These are phyloP conservation scores for Hybognathus amarus DNA, from an alignment of 2,797 vertebrate species.

Conservation along the genomic window DNA sequence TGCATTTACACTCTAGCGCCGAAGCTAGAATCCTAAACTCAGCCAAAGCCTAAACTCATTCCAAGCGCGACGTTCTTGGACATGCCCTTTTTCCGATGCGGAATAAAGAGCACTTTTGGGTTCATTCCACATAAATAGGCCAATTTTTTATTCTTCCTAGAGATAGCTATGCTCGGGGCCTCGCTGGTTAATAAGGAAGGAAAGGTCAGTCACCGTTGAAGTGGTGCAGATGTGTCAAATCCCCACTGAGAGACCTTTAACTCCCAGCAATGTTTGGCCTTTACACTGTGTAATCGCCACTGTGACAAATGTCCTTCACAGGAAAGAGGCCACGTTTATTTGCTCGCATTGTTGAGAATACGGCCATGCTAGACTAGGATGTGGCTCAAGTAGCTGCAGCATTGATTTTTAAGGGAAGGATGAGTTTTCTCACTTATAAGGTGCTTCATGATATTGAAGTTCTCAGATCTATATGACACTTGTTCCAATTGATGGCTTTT, in stretches of 20 bases:
- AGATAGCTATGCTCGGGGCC: slow-evolving; percentile 71
- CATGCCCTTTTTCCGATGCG: slow-evolving; percentile 29
- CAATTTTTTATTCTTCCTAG: slow-evolving; percentile 61
- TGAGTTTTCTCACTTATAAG: slow-evolving; percentile 36
- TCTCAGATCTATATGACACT: background rate
- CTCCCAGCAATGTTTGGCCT: slow-evolving; percentile 85
- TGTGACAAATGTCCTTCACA: slow-evolving; percentile 81
- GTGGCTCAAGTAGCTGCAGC: background rate
- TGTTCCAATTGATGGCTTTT: slow-evolving; percentile 13
- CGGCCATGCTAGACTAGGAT: slow-evolving; percentile 2
- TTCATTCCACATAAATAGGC: slow-evolving; percentile 70
- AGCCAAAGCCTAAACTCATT: too few relatives aligned
- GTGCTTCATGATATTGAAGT: slow-evolving; percentile 32
- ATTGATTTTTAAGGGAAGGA: slow-evolving; percentile 35
- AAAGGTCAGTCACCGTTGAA: slow-evolving; percentile 85
- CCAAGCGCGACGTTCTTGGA: slow-evolving; percentile 17
- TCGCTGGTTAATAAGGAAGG: slow-evolving; percentile 79
- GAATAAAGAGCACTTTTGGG: slow-evolving; percentile 62
- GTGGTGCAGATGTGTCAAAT: slow-evolving; percentile 83
- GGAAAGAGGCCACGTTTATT: slow-evolving; percentile 71
- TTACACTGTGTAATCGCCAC: slow-evolving; percentile 81
- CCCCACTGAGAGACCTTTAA: slow-evolving; percentile 86
- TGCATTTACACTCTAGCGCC: too few relatives aligned
- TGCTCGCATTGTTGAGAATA: slow-evolving; percentile 55
- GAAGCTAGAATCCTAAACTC: too few relatives aligned